Percentiles rank a stretch among this genome's conserved stretches.
Evolutionary conservation across 2,888 invertebrate species (phyloP).

Genomic region (Phalera bucephala): DNA sequence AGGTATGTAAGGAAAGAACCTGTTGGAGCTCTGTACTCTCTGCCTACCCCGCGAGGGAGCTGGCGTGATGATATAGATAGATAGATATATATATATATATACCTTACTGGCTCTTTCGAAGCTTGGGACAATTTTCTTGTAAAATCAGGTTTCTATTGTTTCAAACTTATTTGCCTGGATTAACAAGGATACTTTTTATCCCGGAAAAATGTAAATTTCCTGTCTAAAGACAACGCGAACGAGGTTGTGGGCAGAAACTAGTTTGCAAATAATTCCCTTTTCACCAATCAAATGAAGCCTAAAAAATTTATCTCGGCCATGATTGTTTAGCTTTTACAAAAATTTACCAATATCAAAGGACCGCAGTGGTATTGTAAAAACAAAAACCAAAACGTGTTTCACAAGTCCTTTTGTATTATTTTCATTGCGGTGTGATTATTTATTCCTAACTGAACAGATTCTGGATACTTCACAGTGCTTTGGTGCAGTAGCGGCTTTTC

Average conservation of each 20-base stretch:
- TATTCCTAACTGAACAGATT: conserved; percentile 26
- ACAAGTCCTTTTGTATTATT: conserved; percentile 28
- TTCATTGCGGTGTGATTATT: conserved; percentile 33
- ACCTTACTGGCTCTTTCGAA: conserved; percentile 1
- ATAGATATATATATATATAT: too few species aligned
- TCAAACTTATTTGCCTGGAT: too few species aligned
- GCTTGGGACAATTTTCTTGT: too few species aligned
- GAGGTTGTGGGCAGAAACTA: too few species aligned
- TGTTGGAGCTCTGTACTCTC: too few species aligned
- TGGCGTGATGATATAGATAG: too few species aligned
- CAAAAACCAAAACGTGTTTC: conserved; percentile 27
- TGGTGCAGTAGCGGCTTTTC: conserved; percentile 34
- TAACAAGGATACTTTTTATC: too few species aligned
- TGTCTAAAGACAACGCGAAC: too few species aligned
- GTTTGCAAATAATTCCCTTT: neutral
- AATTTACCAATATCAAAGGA: conserved; percentile 5
- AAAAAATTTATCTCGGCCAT: conserved; percentile 10
- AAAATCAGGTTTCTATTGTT: too few species aligned
- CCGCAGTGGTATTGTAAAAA: conserved; percentile 19
- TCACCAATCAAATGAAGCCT: conserved; percentile 12
- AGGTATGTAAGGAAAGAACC: too few species aligned
- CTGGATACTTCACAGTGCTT: conserved; percentile 33
- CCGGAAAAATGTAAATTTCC: too few species aligned
- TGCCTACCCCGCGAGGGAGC: too few species aligned
- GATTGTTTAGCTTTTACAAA: conserved; percentile 11